Evolutionary conservation across 2,888 invertebrate genomes (phyloP).

Genomic region (Doris montereyensis): DNA sequence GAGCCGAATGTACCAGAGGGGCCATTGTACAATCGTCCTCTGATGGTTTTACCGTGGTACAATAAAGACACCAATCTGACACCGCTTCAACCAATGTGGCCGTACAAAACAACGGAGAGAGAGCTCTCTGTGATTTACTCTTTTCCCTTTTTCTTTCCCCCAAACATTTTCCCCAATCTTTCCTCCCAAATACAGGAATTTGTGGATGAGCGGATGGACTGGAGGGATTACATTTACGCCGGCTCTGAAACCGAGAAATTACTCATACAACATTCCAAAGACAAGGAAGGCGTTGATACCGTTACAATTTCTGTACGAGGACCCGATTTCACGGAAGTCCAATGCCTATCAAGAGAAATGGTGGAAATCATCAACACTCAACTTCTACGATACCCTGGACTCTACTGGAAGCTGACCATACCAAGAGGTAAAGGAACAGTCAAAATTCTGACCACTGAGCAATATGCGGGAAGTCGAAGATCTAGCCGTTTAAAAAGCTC

Average conservation of each 20-base stretch:
- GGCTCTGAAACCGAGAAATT: slow-evolving; percentile 54
- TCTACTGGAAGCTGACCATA: slow-evolving; percentile 54
- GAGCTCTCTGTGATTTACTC: slow-evolving; percentile 48
- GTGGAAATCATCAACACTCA: slow-evolving; percentile 54
- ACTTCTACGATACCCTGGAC: slow-evolving; percentile 52
- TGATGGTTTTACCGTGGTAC: slow-evolving; percentile 68
- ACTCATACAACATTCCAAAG: slow-evolving; percentile 45
- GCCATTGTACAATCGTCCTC: slow-evolving; percentile 53
- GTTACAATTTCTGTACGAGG: slow-evolving; percentile 44
- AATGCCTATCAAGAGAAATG: slow-evolving; percentile 52
- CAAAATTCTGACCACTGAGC: background rate
- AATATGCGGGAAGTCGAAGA: background rate
- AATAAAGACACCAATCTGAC: slow-evolving; percentile 53
- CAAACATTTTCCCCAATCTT: slow-evolving; percentile 57
- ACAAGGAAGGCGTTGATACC: slow-evolving; percentile 6
- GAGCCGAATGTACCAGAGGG: slow-evolving; percentile 60
- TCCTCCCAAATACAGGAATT: slow-evolving; percentile 58
- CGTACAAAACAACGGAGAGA: slow-evolving; percentile 45
- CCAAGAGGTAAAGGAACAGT: slow-evolving; percentile 39
- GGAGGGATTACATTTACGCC: slow-evolving; percentile 61
- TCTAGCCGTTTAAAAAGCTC: background rate
- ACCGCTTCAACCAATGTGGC: slow-evolving; percentile 55
- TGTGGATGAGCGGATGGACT: slow-evolving; percentile 61
- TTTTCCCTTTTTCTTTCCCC: slow-evolving; percentile 57
- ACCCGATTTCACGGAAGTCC: slow-evolving; percentile 44